Conservation (phyloP, 2,113 vertebrate genomes). For the Vicugna pacos region DNA sequence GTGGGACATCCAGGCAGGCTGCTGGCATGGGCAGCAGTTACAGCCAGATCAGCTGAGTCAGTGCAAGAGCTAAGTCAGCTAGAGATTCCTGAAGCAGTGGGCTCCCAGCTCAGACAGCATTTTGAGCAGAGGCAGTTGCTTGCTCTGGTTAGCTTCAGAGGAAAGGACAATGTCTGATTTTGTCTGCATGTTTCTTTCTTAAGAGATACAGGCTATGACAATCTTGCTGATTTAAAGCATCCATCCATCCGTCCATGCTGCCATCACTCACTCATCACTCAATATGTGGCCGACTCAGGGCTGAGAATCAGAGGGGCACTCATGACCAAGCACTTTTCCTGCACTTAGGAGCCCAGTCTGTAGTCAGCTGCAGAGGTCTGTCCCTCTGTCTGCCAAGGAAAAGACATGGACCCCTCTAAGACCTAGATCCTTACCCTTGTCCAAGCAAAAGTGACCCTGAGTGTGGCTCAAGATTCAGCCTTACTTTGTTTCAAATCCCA, state of each 20-base stretch:
- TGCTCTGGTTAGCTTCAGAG: background rate
- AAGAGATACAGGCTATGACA: background rate
- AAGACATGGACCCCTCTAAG: background rate
- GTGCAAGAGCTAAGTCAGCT: background rate
- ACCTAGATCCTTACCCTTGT: background rate
- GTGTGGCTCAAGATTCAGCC: background rate
- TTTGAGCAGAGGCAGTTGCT: background rate
- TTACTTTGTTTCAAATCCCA: background rate
- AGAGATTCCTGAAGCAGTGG: background rate
- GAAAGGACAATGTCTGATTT: background rate
- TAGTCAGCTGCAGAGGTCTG: background rate
- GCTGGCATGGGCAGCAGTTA: background rate
- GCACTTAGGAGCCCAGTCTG: background rate
- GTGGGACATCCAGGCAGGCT: background rate
- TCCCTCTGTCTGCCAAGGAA: background rate
- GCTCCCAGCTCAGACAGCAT: background rate
- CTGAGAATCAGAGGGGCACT: background rate
- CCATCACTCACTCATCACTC: background rate
- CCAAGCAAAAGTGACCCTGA: background rate
- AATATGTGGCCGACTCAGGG: background rate
- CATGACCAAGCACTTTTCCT: background rate
- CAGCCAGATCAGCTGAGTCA: background rate
- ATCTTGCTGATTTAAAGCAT: background rate
- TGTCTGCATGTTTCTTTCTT: background rate
- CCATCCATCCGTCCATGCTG: background rate